Base-by-base conservation (phyloP, 1,140 invertebrate genomes). In the Eumeta japonica region DNA sequence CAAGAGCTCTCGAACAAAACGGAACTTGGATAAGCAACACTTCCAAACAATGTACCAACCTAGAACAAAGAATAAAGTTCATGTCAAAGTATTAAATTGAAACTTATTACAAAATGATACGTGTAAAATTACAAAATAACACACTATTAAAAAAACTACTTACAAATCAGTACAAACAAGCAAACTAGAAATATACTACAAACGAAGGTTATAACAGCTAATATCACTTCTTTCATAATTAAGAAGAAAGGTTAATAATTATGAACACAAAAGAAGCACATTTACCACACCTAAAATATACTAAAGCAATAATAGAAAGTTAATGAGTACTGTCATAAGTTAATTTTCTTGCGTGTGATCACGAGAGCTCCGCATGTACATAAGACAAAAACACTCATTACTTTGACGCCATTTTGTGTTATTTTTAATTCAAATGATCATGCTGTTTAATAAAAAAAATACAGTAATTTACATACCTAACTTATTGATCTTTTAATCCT, bases 31-130 rank as follows among this genome's bases (percentile, higher is more conserved):
- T 17, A 94, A 75, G 64, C 93, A 92, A 29, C 89, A 82, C 64
- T 89, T 92, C 90, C 90, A 94, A 35, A 93, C 88, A 39, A 92
- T 79, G 62, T 86, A 93, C 91, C 91, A 94, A 57, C 90, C 91
- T 93, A 72, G 3, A 70, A 70, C 56, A 71, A 64, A 64, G 52
- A 16, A 41, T 16, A 36, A 30, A 41, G 15, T 10, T 30, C 10
- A 30, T 10, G 10, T 30, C 4, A 11, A 14, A 10, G 13, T 10
- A 4, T 13, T 13, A 14, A 11, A 30, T 30, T 10, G 20, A 24
- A 30, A 5, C 12, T 30, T 13, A 5, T 5, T 5, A 13, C 28
- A 30, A 7, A 24, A n/a, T 7, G 20, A 24, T 7, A 24, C 20
- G 20, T 7, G 20, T 7, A n/a, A n/a, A n/a, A 7, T 24, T 24